Evolutionary conservation across 1,140 invertebrate genomes (phyloP).

Genomic region (Antheraea mylitta): DNA sequence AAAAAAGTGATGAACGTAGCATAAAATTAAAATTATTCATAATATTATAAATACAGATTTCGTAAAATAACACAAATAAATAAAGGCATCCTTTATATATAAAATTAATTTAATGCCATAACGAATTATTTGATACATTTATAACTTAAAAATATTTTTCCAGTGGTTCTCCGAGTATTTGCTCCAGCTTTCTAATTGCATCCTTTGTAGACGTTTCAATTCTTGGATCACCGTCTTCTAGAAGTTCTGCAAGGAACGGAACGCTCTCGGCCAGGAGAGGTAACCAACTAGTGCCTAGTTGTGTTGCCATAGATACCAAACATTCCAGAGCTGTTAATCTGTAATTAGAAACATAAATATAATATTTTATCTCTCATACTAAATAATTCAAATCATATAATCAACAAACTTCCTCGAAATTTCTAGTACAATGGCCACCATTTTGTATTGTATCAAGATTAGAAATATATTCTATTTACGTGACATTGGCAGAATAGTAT

Average conservation of each 20-base stretch:
- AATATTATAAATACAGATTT: too few relatives aligned
- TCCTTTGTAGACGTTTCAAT: slow-evolving; percentile 88
- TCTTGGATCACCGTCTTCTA: slow-evolving; percentile 89
- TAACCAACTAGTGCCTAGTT: slow-evolving; percentile 90
- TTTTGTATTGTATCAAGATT: too few relatives aligned
- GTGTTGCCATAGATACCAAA: slow-evolving; percentile 85
- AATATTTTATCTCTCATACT: background rate
- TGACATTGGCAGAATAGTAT: too few relatives aligned
- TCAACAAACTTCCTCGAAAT: too few relatives aligned
- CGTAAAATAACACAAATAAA: background rate
- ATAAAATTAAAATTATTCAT: too few relatives aligned
- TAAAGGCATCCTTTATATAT: background rate
- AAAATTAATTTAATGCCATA: slow-evolving; percentile 6
- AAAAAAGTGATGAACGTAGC: too few relatives aligned
- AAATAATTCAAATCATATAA: too few relatives aligned
- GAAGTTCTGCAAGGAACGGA: slow-evolving; percentile 89
- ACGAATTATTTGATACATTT: background rate
- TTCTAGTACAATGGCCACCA: too few relatives aligned
- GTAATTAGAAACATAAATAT: slow-evolving; percentile 20
- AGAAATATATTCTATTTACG: too few relatives aligned
- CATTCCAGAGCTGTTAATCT: slow-evolving; percentile 79
- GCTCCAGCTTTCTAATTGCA: slow-evolving; percentile 88
- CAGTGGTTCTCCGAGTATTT: slow-evolving; percentile 90
- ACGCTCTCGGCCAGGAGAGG: slow-evolving; percentile 90
- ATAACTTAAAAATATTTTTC: slow-evolving; percentile 88